Percentiles rank a stretch among this genome's conserved stretches.
Evolutionary conservation across 2,888 invertebrate species (phyloP).

Genomic region (Melieria crassipennis): DNA sequence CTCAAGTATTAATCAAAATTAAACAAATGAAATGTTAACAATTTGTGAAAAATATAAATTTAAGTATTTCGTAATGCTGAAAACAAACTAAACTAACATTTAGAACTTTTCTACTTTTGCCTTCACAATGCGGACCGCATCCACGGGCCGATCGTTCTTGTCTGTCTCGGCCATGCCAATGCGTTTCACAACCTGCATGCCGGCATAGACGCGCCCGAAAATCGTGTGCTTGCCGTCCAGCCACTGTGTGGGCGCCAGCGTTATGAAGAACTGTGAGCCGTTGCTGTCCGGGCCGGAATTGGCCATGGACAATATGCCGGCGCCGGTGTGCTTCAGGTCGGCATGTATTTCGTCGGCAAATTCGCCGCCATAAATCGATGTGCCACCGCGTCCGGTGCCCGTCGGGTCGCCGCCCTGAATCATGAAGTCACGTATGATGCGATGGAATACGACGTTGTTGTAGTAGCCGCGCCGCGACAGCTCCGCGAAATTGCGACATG

Average conservation of each 20-base stretch:
- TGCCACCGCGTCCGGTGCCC: constrained; percentile 94
- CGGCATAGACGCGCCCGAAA: constrained; percentile 88
- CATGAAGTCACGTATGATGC: constrained; percentile 94
- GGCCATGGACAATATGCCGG: constrained; percentile 95
- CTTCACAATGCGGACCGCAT: constrained; percentile 82
- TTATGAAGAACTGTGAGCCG: constrained; percentile 98
- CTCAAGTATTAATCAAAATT: constrained; percentile 9
- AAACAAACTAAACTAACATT: constrained; percentile 16
- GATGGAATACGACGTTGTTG: constrained; percentile 94
- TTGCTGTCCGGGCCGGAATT: constrained; percentile 97
- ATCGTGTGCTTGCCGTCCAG: constrained; percentile 97
- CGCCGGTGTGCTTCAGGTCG: constrained; percentile 94
- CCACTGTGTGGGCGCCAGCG: constrained; percentile 96
- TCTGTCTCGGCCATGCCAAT: constrained; percentile 96
- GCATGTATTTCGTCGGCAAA: constrained; percentile 96
- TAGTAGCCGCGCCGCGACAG: constrained; percentile 93
- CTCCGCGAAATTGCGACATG: constrained; percentile 98
- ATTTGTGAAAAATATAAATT: constrained; percentile 11
- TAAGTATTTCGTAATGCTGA: constrained; percentile 3
- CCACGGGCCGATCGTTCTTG: constrained; percentile 89
- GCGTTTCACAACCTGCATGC: constrained; percentile 91
- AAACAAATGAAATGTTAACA: neutral
- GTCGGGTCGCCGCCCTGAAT: constrained; percentile 98
- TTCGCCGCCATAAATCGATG: constrained; percentile 93
- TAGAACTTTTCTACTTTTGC: constrained; percentile 65